Percentiles rank a stretch among this genome's conserved stretches.
Conservation (phyloP, 2,797 vertebrate species). For the Gymnothorax reevesii region DNA sequence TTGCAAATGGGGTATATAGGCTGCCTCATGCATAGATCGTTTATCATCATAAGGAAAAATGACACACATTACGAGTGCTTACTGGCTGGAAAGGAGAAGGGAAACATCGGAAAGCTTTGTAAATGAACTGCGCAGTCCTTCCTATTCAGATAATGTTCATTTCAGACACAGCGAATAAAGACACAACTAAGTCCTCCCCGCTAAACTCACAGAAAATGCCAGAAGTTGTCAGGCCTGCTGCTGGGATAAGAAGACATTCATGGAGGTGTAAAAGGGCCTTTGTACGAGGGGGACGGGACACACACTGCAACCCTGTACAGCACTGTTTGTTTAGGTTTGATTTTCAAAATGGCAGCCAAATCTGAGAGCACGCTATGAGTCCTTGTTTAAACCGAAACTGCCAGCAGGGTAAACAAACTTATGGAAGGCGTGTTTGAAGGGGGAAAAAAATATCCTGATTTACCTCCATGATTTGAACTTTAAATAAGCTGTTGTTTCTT, state of each 20-base stretch:
- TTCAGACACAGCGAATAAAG: conserved; percentile 1
- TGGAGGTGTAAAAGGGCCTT: conserved; percentile 28
- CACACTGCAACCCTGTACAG: not conserved
- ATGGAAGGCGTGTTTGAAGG: conserved; percentile 1
- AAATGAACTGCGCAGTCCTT: not conserved
- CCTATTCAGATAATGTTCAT: conserved; percentile 1
- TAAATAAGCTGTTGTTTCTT: conserved; percentile 15
- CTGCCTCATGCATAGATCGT: not conserved
- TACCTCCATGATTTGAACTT: conserved; percentile 7
- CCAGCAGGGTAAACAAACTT: conserved; percentile 25
- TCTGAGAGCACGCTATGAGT: not conserved
- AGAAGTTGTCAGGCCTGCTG: conserved; percentile 8
- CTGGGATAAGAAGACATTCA: not conserved
- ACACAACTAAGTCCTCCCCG: conserved; percentile 7
- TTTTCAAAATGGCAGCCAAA: conserved; percentile 19
- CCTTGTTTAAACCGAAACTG: conserved; percentile 15
- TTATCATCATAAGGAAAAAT: conserved; percentile 4
- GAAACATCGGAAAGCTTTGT: not conserved
- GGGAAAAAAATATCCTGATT: not conserved
- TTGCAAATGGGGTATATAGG: not conserved
- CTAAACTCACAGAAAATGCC: conserved; percentile 12
- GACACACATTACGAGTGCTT: conserved; percentile 13
- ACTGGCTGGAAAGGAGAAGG: not conserved
- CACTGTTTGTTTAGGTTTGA: conserved; percentile 30
- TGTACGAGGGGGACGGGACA: not conserved